Evolutionary conservation across 1,140 invertebrate species (phyloP).

Genomic region (Musca vetustissima): DNA sequence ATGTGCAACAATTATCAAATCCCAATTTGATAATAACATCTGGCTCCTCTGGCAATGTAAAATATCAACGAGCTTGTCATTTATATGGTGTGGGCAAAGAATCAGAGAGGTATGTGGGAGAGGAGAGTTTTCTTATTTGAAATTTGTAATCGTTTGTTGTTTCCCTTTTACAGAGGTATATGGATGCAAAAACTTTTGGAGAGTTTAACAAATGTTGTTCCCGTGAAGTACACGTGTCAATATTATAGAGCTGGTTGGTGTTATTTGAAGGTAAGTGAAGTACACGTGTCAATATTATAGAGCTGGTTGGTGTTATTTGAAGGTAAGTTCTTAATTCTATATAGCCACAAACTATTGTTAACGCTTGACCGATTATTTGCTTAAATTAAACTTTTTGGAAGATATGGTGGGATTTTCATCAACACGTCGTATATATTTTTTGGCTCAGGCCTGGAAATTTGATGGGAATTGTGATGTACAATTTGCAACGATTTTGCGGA

Average conservation of each 20-base stretch:
- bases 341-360: conserved; percentile 48
- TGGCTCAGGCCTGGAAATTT: conserved; percentile 36
- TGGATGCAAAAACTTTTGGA: conserved; percentile 73
- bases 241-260: conserved; percentile 68
- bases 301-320: conserved; percentile 70
- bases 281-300: conserved; percentile 64
- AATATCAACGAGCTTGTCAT: conserved; percentile 43
- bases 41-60: conserved; percentile 43
- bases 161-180: conserved; percentile 56
- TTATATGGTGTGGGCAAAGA: conserved; percentile 53
- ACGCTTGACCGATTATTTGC: conserved; percentile 33
- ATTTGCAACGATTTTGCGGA: conserved; percentile 34
- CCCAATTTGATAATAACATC: conserved; percentile 51
- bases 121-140: neutral
- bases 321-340: conserved; percentile 57
- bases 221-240: conserved; percentile 62
- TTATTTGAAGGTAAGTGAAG: conserved; percentile 65
- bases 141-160: neutral
- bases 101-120: conserved; percentile 39
- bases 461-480: conserved; percentile 48
- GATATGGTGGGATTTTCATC: conserved; percentile 32
- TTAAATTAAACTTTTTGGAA: conserved; percentile 32
- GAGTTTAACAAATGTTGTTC: conserved; percentile 63
- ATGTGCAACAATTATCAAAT: conserved; percentile 45
- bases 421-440: conserved; percentile 37